Conservation (phyloP, 2,888 invertebrate species). For the Lasioglossum malachurum region DNA sequence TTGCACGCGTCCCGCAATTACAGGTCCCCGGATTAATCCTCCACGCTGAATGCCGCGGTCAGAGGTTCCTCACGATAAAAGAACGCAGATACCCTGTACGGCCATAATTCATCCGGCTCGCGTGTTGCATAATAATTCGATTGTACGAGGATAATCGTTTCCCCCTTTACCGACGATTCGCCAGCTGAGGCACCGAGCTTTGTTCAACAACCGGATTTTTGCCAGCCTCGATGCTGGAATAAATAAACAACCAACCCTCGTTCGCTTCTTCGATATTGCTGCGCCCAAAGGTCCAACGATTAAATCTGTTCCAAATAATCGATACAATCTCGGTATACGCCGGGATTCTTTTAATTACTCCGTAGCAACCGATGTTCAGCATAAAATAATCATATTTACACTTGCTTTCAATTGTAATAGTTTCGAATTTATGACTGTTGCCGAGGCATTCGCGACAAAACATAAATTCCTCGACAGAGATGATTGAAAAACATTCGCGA, state of each 20-base stretch:
- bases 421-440: too few species aligned
- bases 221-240: background rate
- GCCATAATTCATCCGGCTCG: conserved; percentile 33
- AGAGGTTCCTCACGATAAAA: conserved; percentile 32
- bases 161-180: conserved; percentile 5
- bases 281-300: background rate
- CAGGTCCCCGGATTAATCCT: conserved; percentile 51
- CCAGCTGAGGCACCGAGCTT: background rate
- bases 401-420: too few species aligned
- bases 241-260: background rate
- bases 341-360: background rate
- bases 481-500: background rate
- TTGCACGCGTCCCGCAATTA: conserved; percentile 45
- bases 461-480: background rate
- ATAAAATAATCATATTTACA: too few species aligned
- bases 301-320: background rate
- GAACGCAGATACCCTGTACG: conserved; percentile 21
- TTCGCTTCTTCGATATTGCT: background rate
- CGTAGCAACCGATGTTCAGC: too few species aligned
- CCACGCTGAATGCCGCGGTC: conserved; percentile 27
- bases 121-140: conserved; percentile 35
- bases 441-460: too few species aligned
- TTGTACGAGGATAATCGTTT: conserved; percentile 10
- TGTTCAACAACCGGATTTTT: background rate
- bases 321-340: too few species aligned